Evolutionary conservation across 2,888 invertebrate species (phyloP), one percentile per base, ranked within the genome.

Genomic region (Proisotoma minuta): DNA sequence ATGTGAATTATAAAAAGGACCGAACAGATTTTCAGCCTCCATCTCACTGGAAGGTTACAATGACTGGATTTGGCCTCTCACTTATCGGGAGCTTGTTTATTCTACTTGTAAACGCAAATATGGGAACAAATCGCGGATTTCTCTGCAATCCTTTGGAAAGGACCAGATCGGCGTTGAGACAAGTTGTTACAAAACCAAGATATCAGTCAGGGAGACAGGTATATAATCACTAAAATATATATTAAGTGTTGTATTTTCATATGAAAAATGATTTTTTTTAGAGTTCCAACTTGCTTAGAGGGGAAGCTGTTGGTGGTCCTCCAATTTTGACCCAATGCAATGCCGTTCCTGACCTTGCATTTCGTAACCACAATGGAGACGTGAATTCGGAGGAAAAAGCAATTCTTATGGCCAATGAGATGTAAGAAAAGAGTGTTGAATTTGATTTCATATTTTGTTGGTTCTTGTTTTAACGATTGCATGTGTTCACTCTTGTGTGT

Each of bases 131-230:
- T 20, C 58, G 65, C 3, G 59, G 62, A n/a, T n/a, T n/a, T n/a
- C 59, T 68, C 28, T 68, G 68, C 29, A 61, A 68, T 28, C 68
- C 65, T 3, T 43, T 68, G 18, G 54, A 65, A 4, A 59, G 59
- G 15, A 66, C 68, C n/a, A 59, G 68, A 62, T 61, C 61, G 23
- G 68, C 65, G n/a, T 51, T 68, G n/a, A 53, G 68, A 39, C 60
- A 65, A 26, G 68, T 68, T 26, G 62, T 66, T 40, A 68, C 68
- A 2, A 68, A 68, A 20, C 68, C 68, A n/a, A 58, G 68, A 51
- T 63, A 62, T 43, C 63, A 65, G n/a, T 57, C 58, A 24, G 59
- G 65, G 57, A 8, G 34, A 8, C 65, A 65, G 52, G 51, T 60
- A 60, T 29, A 53, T 8, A 29, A 23, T 53, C 10, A 29, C 12